Percentiles rank a stretch among this genome's conserved stretches.
These are phyloP conservation scores for Malthinus flaveolus DNA, from an alignment of 2,888 invertebrate species.

Conservation along the genomic window DNA sequence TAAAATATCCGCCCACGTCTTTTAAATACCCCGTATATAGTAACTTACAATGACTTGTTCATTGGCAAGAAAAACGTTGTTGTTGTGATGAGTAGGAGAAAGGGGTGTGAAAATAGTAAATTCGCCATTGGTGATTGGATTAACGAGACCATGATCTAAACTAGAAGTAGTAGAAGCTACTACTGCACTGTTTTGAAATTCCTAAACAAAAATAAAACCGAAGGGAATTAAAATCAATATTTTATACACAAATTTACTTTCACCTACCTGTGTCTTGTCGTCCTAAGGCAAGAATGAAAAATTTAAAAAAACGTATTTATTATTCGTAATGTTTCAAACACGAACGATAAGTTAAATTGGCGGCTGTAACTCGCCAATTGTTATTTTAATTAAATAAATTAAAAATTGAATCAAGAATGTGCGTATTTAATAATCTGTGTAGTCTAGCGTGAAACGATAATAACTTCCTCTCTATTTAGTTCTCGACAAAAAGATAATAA, in stretches of 20 bases:
- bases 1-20: too few relatives aligned
- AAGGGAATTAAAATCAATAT: neutral
- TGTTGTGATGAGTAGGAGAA: slow-evolving; percentile 52
- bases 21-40: too few relatives aligned
- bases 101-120: slow-evolving; percentile 54
- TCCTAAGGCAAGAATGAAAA: slow-evolving; percentile 20
- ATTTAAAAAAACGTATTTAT: slow-evolving; percentile 7
- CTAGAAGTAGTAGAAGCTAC: slow-evolving; percentile 46
- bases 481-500: neutral
- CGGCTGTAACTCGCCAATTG: too few relatives aligned
- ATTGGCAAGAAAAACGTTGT: slow-evolving; percentile 54
- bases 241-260: neutral
- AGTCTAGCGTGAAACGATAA: slow-evolving; percentile 30
- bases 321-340: too few relatives aligned
- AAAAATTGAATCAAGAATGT: neutral
- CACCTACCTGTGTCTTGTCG: slow-evolving; percentile 20
- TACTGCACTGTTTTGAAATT: slow-evolving; percentile 52
- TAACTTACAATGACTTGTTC: slow-evolving; percentile 47
- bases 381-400: too few relatives aligned
- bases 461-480: slow-evolving; percentile 30
- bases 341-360: too few relatives aligned
- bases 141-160: slow-evolving; percentile 51
- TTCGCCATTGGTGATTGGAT: slow-evolving; percentile 52
- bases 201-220: slow-evolving; percentile 41
- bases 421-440: slow-evolving; percentile 5